A percentile compares a stretch with the other conserved stretches of the same genome.
Conservation (phyloP, 2,888 invertebrate species). For the Terebella lapidaria region DNA sequence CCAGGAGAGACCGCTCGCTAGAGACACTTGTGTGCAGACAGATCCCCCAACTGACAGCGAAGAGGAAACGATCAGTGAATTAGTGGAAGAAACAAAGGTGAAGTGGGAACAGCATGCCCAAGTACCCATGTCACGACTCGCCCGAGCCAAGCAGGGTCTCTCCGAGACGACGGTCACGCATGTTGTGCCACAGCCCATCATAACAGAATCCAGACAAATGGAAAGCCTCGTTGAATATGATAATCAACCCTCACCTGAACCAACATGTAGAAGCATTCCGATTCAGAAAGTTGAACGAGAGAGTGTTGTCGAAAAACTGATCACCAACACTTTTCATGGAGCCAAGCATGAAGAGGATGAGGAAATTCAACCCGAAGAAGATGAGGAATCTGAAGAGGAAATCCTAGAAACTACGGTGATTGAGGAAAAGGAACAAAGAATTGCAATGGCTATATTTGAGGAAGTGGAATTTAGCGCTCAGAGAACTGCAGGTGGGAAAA, state of each 20-base stretch:
- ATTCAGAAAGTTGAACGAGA: background rate
- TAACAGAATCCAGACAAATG: constrained; percentile 4
- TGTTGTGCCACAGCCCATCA: background rate
- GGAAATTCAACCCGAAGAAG: background rate
- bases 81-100: background rate
- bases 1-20: background rate
- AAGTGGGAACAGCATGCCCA: background rate
- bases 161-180: background rate
- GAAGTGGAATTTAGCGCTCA: constrained; percentile 20
- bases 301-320: background rate
- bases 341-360: background rate
- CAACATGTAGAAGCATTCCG: background rate
- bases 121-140: background rate
- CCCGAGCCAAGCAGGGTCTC: background rate
- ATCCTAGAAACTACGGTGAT: constrained; percentile 17
- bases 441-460: constrained; percentile 23
- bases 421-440: constrained; percentile 22
- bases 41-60: background rate
- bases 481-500: constrained; percentile 13
- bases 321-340: background rate
- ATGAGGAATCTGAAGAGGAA: constrained; percentile 12
- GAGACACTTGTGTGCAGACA: constrained; percentile 12
- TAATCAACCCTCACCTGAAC: background rate
- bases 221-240: background rate
- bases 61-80: background rate